These are phyloP conservation scores for Mola mola DNA, from an alignment of 2,113 vertebrate species.

Conservation along the genomic window DNA sequence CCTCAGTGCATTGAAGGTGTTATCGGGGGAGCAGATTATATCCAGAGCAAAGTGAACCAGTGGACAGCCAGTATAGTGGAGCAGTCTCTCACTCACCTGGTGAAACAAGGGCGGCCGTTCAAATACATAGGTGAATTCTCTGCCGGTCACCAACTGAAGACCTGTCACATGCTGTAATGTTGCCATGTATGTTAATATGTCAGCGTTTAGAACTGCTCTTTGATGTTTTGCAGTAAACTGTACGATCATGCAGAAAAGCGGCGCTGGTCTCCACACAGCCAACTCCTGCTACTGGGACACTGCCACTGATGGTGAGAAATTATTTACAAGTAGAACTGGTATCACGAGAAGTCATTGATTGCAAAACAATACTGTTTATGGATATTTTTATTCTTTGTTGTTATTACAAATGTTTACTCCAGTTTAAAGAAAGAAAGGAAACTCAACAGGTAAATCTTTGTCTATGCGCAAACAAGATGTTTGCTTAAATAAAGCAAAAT, in stretches of 20 bases:
- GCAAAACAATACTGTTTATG: no score
- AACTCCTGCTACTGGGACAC: constrained; percentile 99
- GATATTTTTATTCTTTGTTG: no score
- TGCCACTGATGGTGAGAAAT: constrained; percentile 89
- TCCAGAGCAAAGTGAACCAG: constrained; percentile 93
- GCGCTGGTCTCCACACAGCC: constrained; percentile 95
- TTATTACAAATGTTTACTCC: no score
- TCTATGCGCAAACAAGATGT: no score
- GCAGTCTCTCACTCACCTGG: constrained; percentile 90
- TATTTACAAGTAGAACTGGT: no score
- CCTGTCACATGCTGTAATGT: not conserved
- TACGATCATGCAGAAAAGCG: constrained; percentile 94
- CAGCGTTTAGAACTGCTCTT: no score
- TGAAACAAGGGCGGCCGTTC: constrained; percentile 94
- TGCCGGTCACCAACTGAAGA: no score
- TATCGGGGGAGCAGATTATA: constrained; percentile 92
- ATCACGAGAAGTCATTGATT: no score
- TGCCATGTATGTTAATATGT: no score
- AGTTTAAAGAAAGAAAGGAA: no score
- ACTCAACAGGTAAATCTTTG: no score
- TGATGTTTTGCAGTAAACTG: constrained; percentile 87
- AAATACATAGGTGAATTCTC: constrained; percentile 91
- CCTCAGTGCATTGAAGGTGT: constrained; percentile 91
- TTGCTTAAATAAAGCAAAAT: no score
- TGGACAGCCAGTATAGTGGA: constrained; percentile 96